Evolutionary conservation across 2,888 invertebrate genomes (phyloP).

Genomic region (Allophyes oxyacanthae): DNA sequence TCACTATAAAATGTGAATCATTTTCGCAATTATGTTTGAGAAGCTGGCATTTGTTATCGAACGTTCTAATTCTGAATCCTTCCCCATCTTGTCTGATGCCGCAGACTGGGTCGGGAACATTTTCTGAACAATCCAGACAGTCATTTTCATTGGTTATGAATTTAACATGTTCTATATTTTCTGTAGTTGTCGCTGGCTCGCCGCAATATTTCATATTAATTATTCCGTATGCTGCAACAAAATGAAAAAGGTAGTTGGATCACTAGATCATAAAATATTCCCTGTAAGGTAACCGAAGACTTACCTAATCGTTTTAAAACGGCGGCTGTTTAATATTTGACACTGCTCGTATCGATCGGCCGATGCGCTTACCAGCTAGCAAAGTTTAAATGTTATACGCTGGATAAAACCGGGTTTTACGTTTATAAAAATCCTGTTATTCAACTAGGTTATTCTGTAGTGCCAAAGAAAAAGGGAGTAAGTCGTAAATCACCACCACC

Average conservation of each 20-base stretch:
- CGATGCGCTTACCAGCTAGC: neutral
- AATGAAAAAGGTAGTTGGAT: conserved; percentile 2
- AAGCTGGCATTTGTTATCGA: conserved; percentile 70
- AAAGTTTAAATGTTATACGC: no score
- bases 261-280: conserved; percentile 30
- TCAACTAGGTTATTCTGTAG: no score
- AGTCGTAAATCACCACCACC: no score
- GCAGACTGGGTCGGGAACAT: conserved; percentile 60
- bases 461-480: no score
- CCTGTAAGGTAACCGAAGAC: conserved; percentile 2
- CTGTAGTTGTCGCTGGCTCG: neutral
- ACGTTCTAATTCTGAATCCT: conserved; percentile 72
- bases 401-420: no score
- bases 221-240: conserved; percentile 47
- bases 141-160: neutral
- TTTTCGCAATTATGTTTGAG: conserved; percentile 69
- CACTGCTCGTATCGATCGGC: conserved; percentile 21
- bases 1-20: conserved; percentile 60
- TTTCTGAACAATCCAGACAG: conserved; percentile 49
- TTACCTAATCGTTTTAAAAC: neutral
- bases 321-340: conserved; percentile 32
- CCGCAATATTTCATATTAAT: conserved; percentile 28
- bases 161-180: conserved; percentile 1
- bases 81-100: conserved; percentile 68
- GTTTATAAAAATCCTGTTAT: no score